Evolutionary conservation across 2,888 invertebrate species (phyloP), one percentile per base, ranked within the genome.

Genomic region (Scaptomyza flava): DNA sequence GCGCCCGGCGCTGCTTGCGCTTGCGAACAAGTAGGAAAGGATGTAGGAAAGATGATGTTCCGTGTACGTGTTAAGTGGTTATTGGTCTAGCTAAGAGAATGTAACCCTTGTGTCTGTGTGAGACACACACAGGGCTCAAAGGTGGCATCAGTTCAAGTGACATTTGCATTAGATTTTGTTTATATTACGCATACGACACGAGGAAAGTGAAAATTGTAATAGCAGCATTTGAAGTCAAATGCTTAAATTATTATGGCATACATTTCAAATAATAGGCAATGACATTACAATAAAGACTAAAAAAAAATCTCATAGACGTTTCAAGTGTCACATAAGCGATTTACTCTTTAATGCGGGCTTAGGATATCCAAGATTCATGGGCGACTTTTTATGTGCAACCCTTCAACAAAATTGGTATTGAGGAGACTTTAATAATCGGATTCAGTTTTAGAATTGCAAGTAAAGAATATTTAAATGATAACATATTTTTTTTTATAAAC

Each of bases 11-110:
- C 68, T 77, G 69, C 70, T 76, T 71, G 77, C 72, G 61, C 79
- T 79, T 60, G 14, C 36, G 36, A 27, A 30, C 17, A 46, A 41
- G 34, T 14, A 34, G 51, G 12, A 14, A 45, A 38, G 23, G 51
- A 46, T 53, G n/a, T 30, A 43, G 47, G 54, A 45, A 53, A 50
- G 53, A 50, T 20, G 61, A 43, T 30, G 66, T 69, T 72, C 64
- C 73, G 68, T 75, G 77, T 79, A 77, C 83, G 83, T 82, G 80
- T 67, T 79, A 79, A 79, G 77, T 76, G 83, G 80, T 79, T 82
- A 82, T 79, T 76, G 82, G 67, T 69, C 77, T 68, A 60, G 74
- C 81, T 34, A 72, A 54, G 33, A 4, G 20, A 74, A 57, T 65
- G 72, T 56, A 47, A 27, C 42, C 34, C 41, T 8, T 38, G 53